Evolutionary conservation across 1,140 invertebrate species (phyloP).

Genomic region (Drosophila chauvacae): DNA sequence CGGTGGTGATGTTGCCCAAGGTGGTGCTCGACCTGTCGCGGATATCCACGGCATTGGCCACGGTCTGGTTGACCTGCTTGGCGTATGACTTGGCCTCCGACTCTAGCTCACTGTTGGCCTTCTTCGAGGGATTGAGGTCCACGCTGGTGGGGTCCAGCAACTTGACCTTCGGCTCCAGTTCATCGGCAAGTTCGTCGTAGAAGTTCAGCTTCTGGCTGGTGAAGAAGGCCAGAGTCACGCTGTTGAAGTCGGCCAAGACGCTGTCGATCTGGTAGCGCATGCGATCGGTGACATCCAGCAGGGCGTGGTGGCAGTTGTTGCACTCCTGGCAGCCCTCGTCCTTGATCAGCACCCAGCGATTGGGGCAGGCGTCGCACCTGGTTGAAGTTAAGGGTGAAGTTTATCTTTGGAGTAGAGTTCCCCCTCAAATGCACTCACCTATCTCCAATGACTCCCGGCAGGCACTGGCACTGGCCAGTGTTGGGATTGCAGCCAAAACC

Average conservation of each 20-base stretch:
- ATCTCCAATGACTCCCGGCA: constrained; percentile 97
- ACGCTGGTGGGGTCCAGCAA: constrained; percentile 88
- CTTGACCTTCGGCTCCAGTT: constrained; percentile 88
- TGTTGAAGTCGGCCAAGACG: constrained; percentile 89
- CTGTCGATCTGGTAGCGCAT: constrained; percentile 88
- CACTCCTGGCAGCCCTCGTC: constrained; percentile 91
- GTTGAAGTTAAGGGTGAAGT: background rate
- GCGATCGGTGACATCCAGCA: constrained; percentile 94
- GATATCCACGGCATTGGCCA: constrained; percentile 85
- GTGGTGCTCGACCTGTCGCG: constrained; percentile 85
- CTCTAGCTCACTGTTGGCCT: constrained; percentile 87
- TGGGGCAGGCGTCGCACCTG: constrained; percentile 95
- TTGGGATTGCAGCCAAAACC: constrained; percentile 94
- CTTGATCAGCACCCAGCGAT: constrained; percentile 91
- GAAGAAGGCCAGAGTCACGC: constrained; percentile 89
- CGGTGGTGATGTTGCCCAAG: constrained; percentile 86
- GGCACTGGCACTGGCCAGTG: constrained; percentile 97
- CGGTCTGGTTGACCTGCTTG: constrained; percentile 86
- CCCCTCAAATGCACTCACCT: constrained; percentile 84
- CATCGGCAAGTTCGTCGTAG: constrained; percentile 89
- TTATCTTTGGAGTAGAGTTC: too few species aligned
- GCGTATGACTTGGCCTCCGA: constrained; percentile 86
- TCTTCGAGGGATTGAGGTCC: constrained; percentile 87
- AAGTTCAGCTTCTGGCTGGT: constrained; percentile 90
- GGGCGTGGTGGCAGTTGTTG: constrained; percentile 94